A percentile compares a stretch with the other conserved stretches of the same genome.
phyloP scores from a whole-genome alignment of 1,140 invertebrate species.

The Nixonia krombeini region DNA sequence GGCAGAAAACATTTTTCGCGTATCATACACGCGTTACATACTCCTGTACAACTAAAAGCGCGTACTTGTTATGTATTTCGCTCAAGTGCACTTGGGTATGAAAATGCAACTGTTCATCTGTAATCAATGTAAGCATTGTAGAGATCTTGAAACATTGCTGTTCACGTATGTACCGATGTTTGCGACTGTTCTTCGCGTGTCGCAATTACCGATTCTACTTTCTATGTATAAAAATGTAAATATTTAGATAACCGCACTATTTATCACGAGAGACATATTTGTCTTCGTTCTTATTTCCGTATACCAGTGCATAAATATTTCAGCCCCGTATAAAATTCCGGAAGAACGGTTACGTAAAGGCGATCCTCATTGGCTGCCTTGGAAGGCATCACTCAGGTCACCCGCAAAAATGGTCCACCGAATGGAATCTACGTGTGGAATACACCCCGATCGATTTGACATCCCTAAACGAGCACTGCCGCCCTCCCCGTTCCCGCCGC shows the following conservation, averaged over 20 bases:
- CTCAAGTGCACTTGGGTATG: too few species aligned
- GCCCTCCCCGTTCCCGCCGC: conserved; percentile 2
- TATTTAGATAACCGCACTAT: conserved; percentile 3
- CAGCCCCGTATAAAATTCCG: not conserved
- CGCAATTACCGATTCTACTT: not conserved
- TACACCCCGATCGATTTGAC: conserved; percentile 52
- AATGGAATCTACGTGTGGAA: conserved; percentile 25
- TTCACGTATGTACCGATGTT: too few species aligned
- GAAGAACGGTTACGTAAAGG: not conserved
- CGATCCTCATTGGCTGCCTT: not conserved
- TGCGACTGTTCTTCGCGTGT: too few species aligned
- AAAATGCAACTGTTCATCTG: too few species aligned
- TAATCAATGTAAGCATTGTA: too few species aligned
- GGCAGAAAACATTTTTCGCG: too few species aligned
- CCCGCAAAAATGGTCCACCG: conserved; percentile 28
- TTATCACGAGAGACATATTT: too few species aligned
- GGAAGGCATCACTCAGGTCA: conserved; percentile 3
- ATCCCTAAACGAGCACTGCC: conserved; percentile 24
- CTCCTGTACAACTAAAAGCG: too few species aligned
- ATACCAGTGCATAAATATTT: not conserved
- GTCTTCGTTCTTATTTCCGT: not conserved
- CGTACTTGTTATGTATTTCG: too few species aligned
- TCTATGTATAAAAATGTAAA: conserved; percentile 12
- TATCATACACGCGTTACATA: too few species aligned
- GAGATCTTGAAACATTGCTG: too few species aligned